Conservation (phyloP, 1,140 invertebrate genomes). For the Lineus longissimus region DNA sequence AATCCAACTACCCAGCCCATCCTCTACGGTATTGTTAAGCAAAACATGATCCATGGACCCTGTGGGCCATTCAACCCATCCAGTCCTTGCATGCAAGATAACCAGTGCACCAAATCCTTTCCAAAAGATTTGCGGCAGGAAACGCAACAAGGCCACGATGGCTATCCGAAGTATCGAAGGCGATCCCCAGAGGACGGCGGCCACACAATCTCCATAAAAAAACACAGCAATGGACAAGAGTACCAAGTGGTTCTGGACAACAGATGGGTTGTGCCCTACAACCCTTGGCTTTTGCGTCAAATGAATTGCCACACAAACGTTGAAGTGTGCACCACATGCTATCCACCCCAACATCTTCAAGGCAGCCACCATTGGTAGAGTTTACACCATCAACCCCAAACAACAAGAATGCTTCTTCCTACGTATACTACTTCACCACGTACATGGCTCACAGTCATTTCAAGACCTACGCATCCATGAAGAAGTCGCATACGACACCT, state of each 20-base stretch:
- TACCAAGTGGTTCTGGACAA: background rate
- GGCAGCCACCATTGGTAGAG: constrained; percentile 27
- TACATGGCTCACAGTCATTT: constrained; percentile 46
- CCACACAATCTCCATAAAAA: background rate
- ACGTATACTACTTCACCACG: constrained; percentile 50
- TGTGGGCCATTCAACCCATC: background rate
- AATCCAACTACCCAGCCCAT: background rate
- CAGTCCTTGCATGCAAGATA: background rate
- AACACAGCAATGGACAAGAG: constrained; percentile 6
- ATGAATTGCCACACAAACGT: background rate
- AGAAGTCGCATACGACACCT: constrained; percentile 51
- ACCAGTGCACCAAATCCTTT: background rate
- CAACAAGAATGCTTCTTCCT: constrained; percentile 51
- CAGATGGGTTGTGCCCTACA: background rate
- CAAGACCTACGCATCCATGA: constrained; percentile 50
- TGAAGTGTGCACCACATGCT: background rate
- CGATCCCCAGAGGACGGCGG: background rate
- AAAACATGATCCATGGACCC: constrained; percentile 1
- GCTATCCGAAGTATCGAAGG: background rate
- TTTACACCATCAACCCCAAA: constrained; percentile 50
- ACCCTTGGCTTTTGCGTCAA: background rate
- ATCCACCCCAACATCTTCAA: background rate
- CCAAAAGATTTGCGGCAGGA: background rate
- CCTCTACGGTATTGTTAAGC: background rate
- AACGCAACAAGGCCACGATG: background rate